Conservation (phyloP, 1,140 invertebrate genomes). For the Aphelinus certus region DNA sequence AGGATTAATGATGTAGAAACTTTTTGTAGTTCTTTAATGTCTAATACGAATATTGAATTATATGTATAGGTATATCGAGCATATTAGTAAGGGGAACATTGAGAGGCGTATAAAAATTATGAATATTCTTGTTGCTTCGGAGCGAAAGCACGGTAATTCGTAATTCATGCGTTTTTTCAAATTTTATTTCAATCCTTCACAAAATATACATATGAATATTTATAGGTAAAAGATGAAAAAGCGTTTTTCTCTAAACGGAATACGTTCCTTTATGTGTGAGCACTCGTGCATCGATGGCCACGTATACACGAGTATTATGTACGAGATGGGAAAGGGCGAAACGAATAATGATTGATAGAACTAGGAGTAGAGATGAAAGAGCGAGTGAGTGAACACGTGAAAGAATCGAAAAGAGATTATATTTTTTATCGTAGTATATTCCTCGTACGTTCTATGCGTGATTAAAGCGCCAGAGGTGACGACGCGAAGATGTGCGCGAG, state of each 20-base stretch:
- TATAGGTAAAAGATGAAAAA: background rate
- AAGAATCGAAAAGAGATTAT: no score
- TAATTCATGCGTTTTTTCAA: background rate
- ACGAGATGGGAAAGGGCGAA: no score
- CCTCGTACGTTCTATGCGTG: no score
- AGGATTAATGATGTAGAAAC: constrained; percentile 5
- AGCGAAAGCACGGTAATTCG: no score
- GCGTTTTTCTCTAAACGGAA: constrained; percentile 29
- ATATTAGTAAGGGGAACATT: background rate
- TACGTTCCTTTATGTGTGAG: constrained; percentile 20
- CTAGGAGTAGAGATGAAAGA: no score
- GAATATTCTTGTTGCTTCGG: background rate
- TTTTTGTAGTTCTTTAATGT: constrained; percentile 20
- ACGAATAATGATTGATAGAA: no score
- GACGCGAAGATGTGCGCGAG: no score
- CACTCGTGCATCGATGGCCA: no score
- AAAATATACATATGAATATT: background rate
- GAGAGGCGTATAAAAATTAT: background rate
- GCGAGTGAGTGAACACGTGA: no score
- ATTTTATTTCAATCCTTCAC: constrained; percentile 3
- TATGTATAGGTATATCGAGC: background rate
- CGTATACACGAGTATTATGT: no score
- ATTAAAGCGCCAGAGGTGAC: no score
- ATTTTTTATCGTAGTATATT: no score
- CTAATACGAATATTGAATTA: background rate